Evolutionary conservation across 2,888 invertebrate species (phyloP), one percentile per base, ranked within the genome.

Genomic region (Dromius quadrimaculatus): DNA sequence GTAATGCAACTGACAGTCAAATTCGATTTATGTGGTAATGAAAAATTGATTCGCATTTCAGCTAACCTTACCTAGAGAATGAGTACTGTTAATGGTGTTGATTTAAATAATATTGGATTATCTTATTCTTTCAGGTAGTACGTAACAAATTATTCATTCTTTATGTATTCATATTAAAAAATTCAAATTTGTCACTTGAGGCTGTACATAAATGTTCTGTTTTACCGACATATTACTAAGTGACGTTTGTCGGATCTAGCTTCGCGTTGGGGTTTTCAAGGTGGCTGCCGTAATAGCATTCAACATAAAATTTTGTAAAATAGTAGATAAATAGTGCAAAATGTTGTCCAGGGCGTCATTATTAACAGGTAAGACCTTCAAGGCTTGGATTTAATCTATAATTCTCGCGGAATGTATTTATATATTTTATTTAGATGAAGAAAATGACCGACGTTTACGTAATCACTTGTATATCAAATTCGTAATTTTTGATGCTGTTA

Each of bases 291-390:
- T 41, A 57, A 28, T 17, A 66, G 54, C 41, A 66, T 19, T 41
- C 41, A 20, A 38, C 54, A 66, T 41, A 41, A 57, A 41, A 5
- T 66, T 63, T 66, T 57, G 9, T 20, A 28, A 38, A 57, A 22
- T 22, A 34, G 22, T 66, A 38, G 22, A 38, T 57, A 38, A 66
- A 23, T 66, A 57, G 66, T 47, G 61, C 43, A 69, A 86, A 85
- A 90, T 90, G 90, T 83, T 90, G 81, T 90, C 90, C 76, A 88
- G 89, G 79, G 85, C 87, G 13, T 64, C 71, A 19, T 17, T 73
- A 22, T 50, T 73, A 41, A 50, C 73, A 57, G 73, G 73, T 73
- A 65, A 65, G n/a, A n/a, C n/a, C n/a, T n/a, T n/a, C n/a, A n/a
- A n/a, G n/a, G n/a, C n/a, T n/a, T n/a, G n/a, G n/a, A n/a, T n/a